Base-by-base conservation (phyloP, 2,797 vertebrate genomes). In the Iguana delicatissima region DNA sequence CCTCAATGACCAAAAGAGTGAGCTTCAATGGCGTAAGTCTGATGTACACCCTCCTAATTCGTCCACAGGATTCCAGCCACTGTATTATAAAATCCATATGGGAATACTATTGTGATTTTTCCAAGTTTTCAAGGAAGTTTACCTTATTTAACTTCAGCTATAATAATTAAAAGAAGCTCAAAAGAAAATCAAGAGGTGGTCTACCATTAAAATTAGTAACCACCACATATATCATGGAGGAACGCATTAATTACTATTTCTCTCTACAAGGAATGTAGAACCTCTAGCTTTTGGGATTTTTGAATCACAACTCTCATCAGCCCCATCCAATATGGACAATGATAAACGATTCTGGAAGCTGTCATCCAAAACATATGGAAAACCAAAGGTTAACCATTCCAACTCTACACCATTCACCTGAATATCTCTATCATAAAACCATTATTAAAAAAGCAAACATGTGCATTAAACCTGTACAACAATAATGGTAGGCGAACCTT, bases 101-200 rank as follows among this genome's bases (percentile, higher is more conserved):
- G 38, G 6, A 55, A 42, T 38, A 13, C 26, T 5, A 82, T 57
- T 14, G 24, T 81, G 67, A 20, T 57, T 80, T 73, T 84, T n/a
- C 35, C 64, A 73, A 73, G 64, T 18, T 35, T 73, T 73, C 72
- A 52, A 46, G 87, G 35, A 2, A 22, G 64, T 32, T 94, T 94
- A 73, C 81, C 93, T 88, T 69, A 9, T 76, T 1, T 79, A 0
- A 77, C 3, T 18, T 84, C 74, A 89, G 22, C n/a, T 72, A 67
- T 84, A 87, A 0, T 89, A 72, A 84, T 82, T 89, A 80, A 0
- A 38, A 13, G 0, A 0, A 55, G 1, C 13, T 1, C 29, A 82
- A 69, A 12, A 32, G 55, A 84, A 92, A 52, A 89, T 18, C 57
- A 57, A 9, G 46, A 42, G 4, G 81, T 35, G 5, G 52, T 85